Evolutionary conservation across 2,888 invertebrate genomes (phyloP).

Genomic region (Phania funesta): DNA sequence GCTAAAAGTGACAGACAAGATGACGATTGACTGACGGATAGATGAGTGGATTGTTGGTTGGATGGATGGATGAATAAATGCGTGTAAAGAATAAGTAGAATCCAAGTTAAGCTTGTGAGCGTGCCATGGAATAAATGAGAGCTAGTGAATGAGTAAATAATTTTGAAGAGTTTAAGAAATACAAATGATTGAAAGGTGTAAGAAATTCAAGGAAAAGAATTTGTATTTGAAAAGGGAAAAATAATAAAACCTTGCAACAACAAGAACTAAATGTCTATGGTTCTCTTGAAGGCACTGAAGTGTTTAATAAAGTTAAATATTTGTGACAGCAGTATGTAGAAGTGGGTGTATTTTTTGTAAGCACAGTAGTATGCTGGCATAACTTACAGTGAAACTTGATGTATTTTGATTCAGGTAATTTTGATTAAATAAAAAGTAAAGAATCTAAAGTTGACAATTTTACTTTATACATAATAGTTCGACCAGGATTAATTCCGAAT

Average conservation of each 20-base stretch:
- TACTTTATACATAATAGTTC: no score
- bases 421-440: no score
- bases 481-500: no score
- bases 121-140: conserved; percentile 16
- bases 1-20: conserved; percentile 66
- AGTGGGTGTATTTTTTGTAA: background rate
- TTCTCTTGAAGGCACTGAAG: conserved; percentile 13
- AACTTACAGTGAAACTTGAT: background rate
- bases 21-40: conserved; percentile 64
- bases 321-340: background rate
- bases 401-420: background rate
- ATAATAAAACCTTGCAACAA: background rate
- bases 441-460: no score
- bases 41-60: conserved; percentile 47
- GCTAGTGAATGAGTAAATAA: conserved; percentile 49
- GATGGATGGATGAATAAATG: conserved; percentile 48
- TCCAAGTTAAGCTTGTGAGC: conserved; percentile 17
- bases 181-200: conserved; percentile 76
- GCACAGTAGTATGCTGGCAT: background rate
- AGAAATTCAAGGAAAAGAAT: conserved; percentile 70
- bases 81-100: conserved; percentile 48
- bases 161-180: conserved; percentile 60
- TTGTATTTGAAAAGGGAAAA: conserved; percentile 16
- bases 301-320: background rate
- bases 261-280: conserved; percentile 8